Conservation (phyloP, 1,140 invertebrate species). For the Argopecten irradians region DNA sequence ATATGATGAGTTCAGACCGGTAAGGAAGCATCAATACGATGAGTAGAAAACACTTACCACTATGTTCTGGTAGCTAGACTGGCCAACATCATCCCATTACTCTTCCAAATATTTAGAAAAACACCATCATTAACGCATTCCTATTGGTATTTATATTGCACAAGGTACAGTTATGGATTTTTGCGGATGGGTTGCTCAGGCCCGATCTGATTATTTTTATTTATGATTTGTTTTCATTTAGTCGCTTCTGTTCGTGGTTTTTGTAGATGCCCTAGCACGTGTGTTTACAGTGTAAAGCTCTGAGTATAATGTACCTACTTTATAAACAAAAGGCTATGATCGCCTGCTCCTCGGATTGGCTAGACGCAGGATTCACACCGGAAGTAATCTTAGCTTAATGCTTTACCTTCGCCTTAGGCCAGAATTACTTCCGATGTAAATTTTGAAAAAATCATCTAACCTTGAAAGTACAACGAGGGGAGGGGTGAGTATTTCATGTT, state of each 20-base stretch:
- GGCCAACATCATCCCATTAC: background rate
- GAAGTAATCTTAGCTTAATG: constrained; percentile 32
- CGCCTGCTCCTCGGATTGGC: background rate
- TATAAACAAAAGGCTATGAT: background rate
- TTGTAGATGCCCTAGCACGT: background rate
- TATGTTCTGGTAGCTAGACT: background rate
- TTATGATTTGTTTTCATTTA: background rate
- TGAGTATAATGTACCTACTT: background rate
- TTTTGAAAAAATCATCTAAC: constrained; percentile 6
- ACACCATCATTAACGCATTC: background rate
- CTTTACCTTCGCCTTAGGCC: constrained; percentile 26
- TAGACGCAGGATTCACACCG: constrained; percentile 6
- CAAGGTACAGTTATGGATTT: background rate
- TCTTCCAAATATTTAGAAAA: constrained; percentile 1
- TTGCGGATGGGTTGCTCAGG: background rate
- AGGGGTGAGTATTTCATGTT: constrained; percentile 14
- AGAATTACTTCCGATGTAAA: constrained; percentile 35
- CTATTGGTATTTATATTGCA: background rate
- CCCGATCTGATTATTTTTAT: background rate
- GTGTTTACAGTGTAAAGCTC: background rate
- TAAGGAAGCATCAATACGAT: background rate
- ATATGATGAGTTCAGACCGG: background rate
- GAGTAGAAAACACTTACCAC: background rate
- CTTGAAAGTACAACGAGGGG: background rate
- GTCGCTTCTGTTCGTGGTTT: background rate